A percentile compares a stretch with the other conserved stretches of the same genome.
phyloP scores from a whole-genome alignment of 2,888 invertebrate genomes.

The Drosophila stalkeri region DNA sequence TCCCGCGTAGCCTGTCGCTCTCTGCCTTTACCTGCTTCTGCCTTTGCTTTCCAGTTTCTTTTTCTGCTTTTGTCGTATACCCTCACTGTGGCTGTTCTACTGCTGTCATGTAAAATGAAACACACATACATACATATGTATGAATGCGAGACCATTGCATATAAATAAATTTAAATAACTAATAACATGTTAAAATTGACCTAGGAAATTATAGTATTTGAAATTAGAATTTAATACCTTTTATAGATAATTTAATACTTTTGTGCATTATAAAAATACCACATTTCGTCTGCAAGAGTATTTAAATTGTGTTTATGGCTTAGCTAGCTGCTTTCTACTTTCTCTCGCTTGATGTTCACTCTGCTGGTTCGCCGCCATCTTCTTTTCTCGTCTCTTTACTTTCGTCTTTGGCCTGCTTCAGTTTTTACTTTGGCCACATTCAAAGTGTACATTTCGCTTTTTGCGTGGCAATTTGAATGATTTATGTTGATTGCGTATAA shows the following conservation, averaged over 20 bases:
- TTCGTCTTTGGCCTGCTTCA: not conserved
- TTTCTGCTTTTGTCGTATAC: not conserved
- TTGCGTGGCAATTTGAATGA: conserved; percentile 75
- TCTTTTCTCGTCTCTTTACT: not conserved
- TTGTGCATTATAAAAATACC: not conserved
- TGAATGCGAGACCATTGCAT: too few relatives aligned
- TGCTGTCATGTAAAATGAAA: not conserved
- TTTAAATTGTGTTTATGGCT: not conserved
- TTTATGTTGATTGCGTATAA: conserved; percentile 80
- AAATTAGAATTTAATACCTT: not conserved
- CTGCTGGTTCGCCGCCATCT: not conserved
- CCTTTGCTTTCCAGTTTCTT: not conserved
- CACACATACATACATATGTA: too few relatives aligned
- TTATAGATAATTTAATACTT: not conserved
- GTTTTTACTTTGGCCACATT: conserved; percentile 28
- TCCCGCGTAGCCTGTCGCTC: not conserved
- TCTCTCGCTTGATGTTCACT: not conserved
- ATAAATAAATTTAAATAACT: not conserved
- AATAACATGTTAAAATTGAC: not conserved
- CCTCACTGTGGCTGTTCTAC: not conserved
- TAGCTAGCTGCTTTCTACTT: not conserved
- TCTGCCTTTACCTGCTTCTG: not conserved
- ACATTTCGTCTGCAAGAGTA: not conserved
- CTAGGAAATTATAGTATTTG: not conserved
- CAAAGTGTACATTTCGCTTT: conserved; percentile 63